A percentile compares a stretch with the other conserved stretches of the same genome.
Conservation (phyloP, 2,888 invertebrate species). For the Lycophotia porphyrea region DNA sequence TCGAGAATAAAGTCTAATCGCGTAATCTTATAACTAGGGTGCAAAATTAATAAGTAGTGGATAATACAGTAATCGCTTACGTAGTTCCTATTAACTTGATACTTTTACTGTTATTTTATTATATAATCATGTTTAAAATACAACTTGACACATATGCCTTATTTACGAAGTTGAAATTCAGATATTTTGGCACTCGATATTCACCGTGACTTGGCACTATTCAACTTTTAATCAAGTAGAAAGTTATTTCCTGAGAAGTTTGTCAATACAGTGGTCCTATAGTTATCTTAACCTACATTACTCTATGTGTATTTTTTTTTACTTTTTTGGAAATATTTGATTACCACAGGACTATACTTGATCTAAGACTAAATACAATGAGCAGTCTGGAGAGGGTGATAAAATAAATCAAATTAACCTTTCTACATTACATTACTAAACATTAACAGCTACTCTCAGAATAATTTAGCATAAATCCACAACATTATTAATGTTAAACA, state of each 20-base stretch:
- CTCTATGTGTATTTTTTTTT: slow-evolving; percentile 84
- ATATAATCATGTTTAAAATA: slow-evolving; percentile 56
- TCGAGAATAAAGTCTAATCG: slow-evolving; percentile 82
- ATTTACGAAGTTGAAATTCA: slow-evolving; percentile 62
- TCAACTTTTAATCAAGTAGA: slow-evolving; percentile 72
- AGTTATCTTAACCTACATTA: slow-evolving; percentile 84
- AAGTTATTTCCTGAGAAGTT: slow-evolving; percentile 78
- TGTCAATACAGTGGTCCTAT: slow-evolving; percentile 85
- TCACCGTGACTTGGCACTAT: slow-evolving; percentile 81
- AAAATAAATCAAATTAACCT: slow-evolving; percentile 84
- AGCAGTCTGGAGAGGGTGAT: slow-evolving; percentile 90
- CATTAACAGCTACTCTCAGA: slow-evolving; percentile 87
- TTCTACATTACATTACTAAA: slow-evolving; percentile 83
- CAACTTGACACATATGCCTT: slow-evolving; percentile 59
- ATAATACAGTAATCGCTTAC: slow-evolving; percentile 75
- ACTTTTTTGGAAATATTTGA: slow-evolving; percentile 85
- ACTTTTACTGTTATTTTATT: slow-evolving; percentile 62
- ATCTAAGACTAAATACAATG: slow-evolving; percentile 87
- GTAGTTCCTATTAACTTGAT: slow-evolving; percentile 68
- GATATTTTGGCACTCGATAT: slow-evolving; percentile 84
- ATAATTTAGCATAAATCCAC: slow-evolving; percentile 90
- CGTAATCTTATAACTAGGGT: slow-evolving; percentile 84
- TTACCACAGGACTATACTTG: slow-evolving; percentile 86
- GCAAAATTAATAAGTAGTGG: slow-evolving; percentile 87
- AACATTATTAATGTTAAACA: slow-evolving; percentile 90